phyloP scores from a whole-genome alignment of 2,797 vertebrate genomes.

The Spinus olivaceus region DNA sequence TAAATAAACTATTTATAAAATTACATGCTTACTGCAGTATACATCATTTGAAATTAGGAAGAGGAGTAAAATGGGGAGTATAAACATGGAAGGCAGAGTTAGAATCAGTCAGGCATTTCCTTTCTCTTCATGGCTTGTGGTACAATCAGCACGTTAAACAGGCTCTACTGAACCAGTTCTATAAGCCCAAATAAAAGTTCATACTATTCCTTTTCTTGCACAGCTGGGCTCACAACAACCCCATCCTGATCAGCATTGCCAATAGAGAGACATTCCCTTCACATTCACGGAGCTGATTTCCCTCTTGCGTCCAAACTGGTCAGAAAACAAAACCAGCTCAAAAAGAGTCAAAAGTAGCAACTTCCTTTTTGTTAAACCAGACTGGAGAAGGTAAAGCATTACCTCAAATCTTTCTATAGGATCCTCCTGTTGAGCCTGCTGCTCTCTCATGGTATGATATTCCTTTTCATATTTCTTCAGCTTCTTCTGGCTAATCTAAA shows the following conservation, averaged over 20 bases:
- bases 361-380: neutral
- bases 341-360: neutral
- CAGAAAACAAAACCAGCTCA: neutral
- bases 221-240: neutral
- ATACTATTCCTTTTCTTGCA: neutral
- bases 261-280: neutral
- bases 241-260: neutral
- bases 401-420: slow-evolving; percentile 98
- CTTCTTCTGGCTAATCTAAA: slow-evolving; percentile 96
- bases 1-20: neutral
- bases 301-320: neutral
- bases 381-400: neutral
- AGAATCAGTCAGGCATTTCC: neutral
- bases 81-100: neutral
- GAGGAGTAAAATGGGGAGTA: neutral
- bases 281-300: neutral
- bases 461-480: slow-evolving; percentile 98
- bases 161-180: neutral
- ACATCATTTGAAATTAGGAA: neutral
- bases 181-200: neutral
- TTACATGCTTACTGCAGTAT: neutral
- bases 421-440: slow-evolving; percentile 97
- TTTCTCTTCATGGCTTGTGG: neutral
- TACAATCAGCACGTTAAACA: neutral
- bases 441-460: slow-evolving; percentile 93